These are phyloP conservation scores for Cryptus viduatorius DNA, from an alignment of 2,888 invertebrate genomes.

Conservation along the genomic window DNA sequence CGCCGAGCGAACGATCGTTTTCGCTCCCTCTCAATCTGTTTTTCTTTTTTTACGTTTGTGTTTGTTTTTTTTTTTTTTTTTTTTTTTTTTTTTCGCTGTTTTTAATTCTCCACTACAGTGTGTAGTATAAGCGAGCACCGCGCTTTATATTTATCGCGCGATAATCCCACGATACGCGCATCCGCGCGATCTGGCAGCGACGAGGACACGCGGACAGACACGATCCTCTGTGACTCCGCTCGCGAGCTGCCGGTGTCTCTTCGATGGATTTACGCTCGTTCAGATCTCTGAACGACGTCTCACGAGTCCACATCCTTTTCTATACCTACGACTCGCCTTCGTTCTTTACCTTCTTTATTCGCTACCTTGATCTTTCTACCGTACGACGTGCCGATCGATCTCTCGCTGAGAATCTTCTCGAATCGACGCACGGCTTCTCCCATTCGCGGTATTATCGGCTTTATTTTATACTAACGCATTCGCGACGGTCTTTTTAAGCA, in stretches of 20 bases:
- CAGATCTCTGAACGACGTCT: constrained; percentile 56
- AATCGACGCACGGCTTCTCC: neutral
- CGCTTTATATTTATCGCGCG: constrained; percentile 71
- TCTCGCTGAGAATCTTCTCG: constrained; percentile 42
- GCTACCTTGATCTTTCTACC: constrained; percentile 32
- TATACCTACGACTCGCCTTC: constrained; percentile 20
- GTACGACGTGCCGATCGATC: constrained; percentile 54
- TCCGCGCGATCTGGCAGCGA: constrained; percentile 59
- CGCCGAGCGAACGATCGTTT: constrained; percentile 54
- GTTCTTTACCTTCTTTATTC: constrained; percentile 14
- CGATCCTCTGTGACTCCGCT: constrained; percentile 41
- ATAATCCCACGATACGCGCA: constrained; percentile 72
- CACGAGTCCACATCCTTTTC: constrained; percentile 41
- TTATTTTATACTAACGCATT: neutral
- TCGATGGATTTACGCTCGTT: constrained; percentile 63
- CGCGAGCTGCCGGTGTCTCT: constrained; percentile 44
- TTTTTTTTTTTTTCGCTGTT: constrained; percentile 2
- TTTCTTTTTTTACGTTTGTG: constrained; percentile 61
- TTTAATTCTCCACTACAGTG: constrained; percentile 49
- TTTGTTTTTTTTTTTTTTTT: constrained; percentile 19
- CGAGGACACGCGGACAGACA: constrained; percentile 56
- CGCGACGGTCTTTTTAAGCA: too few relatives aligned
- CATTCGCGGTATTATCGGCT: neutral
- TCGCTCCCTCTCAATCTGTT: constrained; percentile 62
- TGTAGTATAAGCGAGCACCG: constrained; percentile 31